These are phyloP conservation scores for Meriones unguiculatus DNA, from an alignment of 2,113 vertebrate species.

Conservation along the genomic window DNA sequence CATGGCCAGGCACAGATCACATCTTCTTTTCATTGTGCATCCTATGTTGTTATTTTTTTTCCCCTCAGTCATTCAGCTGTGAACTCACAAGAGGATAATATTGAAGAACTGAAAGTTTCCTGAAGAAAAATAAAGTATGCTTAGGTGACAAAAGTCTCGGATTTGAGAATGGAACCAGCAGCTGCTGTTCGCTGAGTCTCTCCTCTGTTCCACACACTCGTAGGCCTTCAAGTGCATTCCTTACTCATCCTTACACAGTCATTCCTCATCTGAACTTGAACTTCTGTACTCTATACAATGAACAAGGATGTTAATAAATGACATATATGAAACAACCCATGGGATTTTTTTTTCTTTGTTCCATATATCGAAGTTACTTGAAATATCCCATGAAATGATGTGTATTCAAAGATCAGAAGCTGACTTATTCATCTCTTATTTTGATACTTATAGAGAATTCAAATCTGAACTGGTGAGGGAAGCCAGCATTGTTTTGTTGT, in stretches of 20 bases:
- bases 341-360: background rate
- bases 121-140: background rate
- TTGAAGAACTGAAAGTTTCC: background rate
- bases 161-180: background rate
- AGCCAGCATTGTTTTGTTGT: background rate
- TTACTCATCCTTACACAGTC: background rate
- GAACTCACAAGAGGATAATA: background rate
- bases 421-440: slow-evolving; percentile 1
- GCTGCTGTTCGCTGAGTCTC: background rate
- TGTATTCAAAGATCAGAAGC: background rate
- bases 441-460: background rate
- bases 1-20: fast-evolving
- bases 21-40: background rate
- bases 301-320: background rate
- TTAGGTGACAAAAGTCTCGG: background rate
- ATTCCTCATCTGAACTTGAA: background rate
- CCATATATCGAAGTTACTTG: background rate
- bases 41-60: background rate
- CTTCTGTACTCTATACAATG: background rate
- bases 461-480: background rate
- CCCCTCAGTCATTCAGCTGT: background rate
- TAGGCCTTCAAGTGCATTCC: background rate
- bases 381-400: background rate
- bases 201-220: background rate
- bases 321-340: background rate